These are phyloP conservation scores for Stegostoma tigrinum DNA, from an alignment of 2,113 vertebrate genomes.

Conservation along the genomic window DNA sequence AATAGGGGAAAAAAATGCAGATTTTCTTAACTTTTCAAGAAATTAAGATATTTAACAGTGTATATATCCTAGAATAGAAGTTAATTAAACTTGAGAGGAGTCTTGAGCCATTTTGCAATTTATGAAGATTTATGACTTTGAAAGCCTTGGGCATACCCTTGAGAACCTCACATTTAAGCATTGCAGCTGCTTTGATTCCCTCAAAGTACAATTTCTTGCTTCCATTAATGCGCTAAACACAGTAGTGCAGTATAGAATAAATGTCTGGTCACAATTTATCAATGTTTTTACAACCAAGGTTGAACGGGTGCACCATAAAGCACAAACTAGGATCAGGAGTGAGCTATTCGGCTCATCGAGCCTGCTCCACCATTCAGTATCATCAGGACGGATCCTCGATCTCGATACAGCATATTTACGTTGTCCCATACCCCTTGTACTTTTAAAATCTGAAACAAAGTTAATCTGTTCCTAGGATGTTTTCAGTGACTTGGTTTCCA, in stretches of 20 bases:
- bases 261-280: neutral
- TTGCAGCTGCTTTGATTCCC: neutral
- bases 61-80: too few relatives aligned
- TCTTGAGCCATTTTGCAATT: neutral
- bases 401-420: too few relatives aligned
- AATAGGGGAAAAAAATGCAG: neutral
- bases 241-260: neutral
- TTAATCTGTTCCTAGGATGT: too few relatives aligned
- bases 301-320: too few relatives aligned
- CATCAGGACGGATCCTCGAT: too few relatives aligned
- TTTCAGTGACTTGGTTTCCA: too few relatives aligned
- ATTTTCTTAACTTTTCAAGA: neutral
- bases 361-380: too few relatives aligned
- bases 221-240: neutral
- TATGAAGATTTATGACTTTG: neutral
- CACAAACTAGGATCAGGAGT: too few relatives aligned
- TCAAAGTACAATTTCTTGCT: neutral
- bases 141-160: neutral
- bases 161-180: neutral
- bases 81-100: too few relatives aligned
- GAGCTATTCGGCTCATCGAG: too few relatives aligned
- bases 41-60: neutral
- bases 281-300: neutral
- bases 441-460: too few relatives aligned
- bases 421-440: too few relatives aligned